These are phyloP conservation scores for Botrylloides violaceus DNA, from an alignment of 23 tunicate genomes.

Conservation along the genomic window DNA sequence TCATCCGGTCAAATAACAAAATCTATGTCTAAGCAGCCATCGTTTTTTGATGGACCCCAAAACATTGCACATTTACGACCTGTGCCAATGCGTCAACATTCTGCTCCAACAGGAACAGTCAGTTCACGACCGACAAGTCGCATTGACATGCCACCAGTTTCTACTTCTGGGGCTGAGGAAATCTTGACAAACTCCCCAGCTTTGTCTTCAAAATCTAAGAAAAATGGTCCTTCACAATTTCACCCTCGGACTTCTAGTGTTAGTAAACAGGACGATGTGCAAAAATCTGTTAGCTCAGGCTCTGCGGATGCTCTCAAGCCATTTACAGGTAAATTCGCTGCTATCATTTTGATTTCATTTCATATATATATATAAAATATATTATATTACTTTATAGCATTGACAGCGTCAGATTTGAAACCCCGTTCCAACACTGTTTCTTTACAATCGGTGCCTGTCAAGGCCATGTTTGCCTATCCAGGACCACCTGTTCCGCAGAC, in stretches of 20 bases:
- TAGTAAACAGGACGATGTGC: conserved; percentile 22
- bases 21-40: conserved; percentile 13
- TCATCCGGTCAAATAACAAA: conserved; percentile 9
- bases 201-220: conserved; percentile 55
- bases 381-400: conserved; percentile 25
- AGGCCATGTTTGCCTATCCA: conserved; percentile 52
- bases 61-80: conserved; percentile 16
- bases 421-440: conserved; percentile 37
- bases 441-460: conserved; percentile 46
- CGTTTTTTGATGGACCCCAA: conserved; percentile 23
- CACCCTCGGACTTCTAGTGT: conserved; percentile 24
- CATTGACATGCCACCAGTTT: conserved; percentile 60
- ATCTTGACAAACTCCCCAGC: conserved; percentile 43
- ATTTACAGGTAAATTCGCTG: conserved; percentile 67
- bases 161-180: neutral
- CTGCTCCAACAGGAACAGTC: conserved; percentile 15
- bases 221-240: conserved; percentile 67
- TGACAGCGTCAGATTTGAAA: conserved; percentile 80
- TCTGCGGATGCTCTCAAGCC: conserved; percentile 62
- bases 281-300: conserved; percentile 54
- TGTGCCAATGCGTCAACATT: conserved; percentile 26
- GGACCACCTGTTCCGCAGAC: conserved; percentile 25
- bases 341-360: neutral
- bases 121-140: conserved; percentile 37
- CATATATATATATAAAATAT: too few relatives aligned